Conservation (phyloP, 2,797 vertebrate species). For the Notoglanidium macrostoma region DNA sequence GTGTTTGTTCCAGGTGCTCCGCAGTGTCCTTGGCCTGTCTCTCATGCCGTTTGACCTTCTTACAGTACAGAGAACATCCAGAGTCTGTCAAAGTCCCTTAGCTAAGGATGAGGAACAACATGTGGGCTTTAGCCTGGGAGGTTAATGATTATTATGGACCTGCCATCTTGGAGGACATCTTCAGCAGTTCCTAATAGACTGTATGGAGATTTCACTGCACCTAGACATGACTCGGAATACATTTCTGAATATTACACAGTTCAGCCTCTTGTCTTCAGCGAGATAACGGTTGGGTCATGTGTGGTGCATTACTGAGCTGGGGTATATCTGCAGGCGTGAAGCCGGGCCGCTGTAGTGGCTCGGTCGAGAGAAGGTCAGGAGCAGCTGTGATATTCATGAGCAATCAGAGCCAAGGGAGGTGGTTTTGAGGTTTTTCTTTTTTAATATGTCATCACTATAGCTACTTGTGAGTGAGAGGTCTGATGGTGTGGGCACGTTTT, state of each 20-base stretch:
- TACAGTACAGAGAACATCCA: conserved; percentile 31
- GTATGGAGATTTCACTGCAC: conserved; percentile 7
- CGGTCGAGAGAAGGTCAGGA: conserved; percentile 11
- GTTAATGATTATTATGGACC: conserved; percentile 52
- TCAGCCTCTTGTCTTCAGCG: not conserved
- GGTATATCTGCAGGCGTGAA: not conserved
- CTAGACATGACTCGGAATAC: conserved; percentile 24
- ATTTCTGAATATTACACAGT: conserved; percentile 7
- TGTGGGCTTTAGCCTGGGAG: conserved; percentile 48
- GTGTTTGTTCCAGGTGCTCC: conserved; percentile 45
- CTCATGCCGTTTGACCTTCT: conserved; percentile 47
- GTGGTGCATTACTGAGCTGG: not conserved
- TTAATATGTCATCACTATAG: not conserved
- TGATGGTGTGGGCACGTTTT: not conserved
- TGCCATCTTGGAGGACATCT: conserved; percentile 46
- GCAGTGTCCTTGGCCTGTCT: conserved; percentile 47
- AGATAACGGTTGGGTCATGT: conserved; percentile 4
- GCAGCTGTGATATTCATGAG: conserved; percentile 5
- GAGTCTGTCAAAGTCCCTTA: conserved; percentile 36
- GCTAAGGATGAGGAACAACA: conserved; percentile 34
- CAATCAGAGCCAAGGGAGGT: conserved; percentile 21
- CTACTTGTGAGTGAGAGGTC: not conserved
- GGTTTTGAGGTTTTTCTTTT: conserved; percentile 13
- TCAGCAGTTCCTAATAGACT: conserved; percentile 34
- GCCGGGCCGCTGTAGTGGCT: not conserved